Evolutionary conservation across 2,113 vertebrate species (phyloP).

Genomic region (Dasyprocta punctata): DNA sequence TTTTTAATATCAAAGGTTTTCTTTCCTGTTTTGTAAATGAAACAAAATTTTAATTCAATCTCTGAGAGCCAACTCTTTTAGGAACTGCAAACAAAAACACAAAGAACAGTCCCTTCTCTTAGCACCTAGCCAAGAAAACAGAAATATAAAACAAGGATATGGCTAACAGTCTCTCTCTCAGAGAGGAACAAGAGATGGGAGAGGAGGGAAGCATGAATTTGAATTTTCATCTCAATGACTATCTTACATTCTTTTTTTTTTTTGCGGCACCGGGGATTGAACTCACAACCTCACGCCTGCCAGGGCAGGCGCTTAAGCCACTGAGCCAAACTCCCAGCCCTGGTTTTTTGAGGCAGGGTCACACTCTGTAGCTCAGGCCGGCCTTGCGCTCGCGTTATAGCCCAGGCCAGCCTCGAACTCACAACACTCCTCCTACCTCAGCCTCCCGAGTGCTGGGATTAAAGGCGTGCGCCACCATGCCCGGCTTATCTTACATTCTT

Average conservation of each 20-base stretch:
- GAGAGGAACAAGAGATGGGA: not conserved
- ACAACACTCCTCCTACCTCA: too few species aligned
- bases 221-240: not conserved
- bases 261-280: too few species aligned
- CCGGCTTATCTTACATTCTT: too few species aligned
- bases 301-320: too few species aligned
- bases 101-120: not conserved
- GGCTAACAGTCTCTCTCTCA: not conserved
- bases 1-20: not conserved
- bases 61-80: not conserved
- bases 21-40: slow-evolving; percentile 4
- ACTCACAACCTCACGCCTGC: too few species aligned
- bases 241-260: not conserved
- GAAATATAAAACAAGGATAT: not conserved
- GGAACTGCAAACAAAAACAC: not conserved
- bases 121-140: not conserved
- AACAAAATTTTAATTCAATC: not conserved
- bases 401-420: too few species aligned
- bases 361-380: too few species aligned
- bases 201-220: not conserved
- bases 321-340: too few species aligned
- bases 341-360: too few species aligned
- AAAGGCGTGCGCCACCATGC: too few species aligned
- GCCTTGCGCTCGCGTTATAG: too few species aligned
- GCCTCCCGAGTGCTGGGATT: too few species aligned